phyloP scores from a whole-genome alignment of 2,797 vertebrate species.

The Zalophus californianus region DNA sequence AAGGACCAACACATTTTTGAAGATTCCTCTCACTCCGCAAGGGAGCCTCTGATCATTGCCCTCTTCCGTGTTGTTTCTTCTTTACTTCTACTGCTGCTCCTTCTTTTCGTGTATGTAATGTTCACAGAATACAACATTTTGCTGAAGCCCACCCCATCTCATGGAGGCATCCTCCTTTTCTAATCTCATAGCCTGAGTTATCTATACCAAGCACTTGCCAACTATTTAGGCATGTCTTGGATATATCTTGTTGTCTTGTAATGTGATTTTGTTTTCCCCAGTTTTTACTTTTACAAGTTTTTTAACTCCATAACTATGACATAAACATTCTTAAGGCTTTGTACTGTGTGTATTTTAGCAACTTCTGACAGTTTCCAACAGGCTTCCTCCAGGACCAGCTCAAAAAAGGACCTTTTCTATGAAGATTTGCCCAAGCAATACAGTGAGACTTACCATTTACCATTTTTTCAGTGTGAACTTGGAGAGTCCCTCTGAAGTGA shows the following conservation, averaged over 20 bases:
- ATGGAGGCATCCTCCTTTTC: not conserved
- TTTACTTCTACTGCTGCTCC: not conserved
- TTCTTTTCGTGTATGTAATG: not conserved
- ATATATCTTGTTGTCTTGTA: not conserved
- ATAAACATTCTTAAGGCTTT: not conserved
- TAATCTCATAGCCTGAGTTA: not conserved
- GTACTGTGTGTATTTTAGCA: not conserved
- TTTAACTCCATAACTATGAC: not conserved
- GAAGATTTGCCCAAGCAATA: not conserved
- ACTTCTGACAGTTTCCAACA: not conserved
- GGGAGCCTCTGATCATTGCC: not conserved
- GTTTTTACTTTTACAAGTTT: slow-evolving; percentile 14
- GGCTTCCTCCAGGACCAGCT: not conserved
- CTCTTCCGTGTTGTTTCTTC: not conserved
- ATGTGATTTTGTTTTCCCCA: not conserved
- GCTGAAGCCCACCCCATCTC: not conserved
- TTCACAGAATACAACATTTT: not conserved
- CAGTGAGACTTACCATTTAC: not conserved
- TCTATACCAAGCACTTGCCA: not conserved
- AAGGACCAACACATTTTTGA: not conserved
- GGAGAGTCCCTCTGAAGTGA: not conserved
- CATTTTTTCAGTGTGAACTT: not conserved
- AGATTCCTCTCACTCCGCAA: not conserved
- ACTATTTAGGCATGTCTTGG: not conserved
- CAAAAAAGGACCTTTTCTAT: slow-evolving; percentile 7